Percentiles rank a stretch among this genome's conserved stretches.
phyloP scores from a whole-genome alignment of 2,113 vertebrate genomes.

The Sorex fumeus region DNA sequence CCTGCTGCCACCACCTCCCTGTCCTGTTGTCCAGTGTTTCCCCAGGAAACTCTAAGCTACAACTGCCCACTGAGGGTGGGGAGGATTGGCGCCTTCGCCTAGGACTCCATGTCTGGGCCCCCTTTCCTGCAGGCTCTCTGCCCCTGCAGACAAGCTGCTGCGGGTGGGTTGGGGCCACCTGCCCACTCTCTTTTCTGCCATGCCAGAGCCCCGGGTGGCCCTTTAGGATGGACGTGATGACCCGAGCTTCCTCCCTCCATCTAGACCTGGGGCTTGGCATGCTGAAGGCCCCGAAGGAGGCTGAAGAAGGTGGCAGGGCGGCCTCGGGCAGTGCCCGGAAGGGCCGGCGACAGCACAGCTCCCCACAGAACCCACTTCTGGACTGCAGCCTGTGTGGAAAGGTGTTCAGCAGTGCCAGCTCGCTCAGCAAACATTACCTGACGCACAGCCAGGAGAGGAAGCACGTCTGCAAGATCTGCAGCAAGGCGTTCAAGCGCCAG shows the following conservation, averaged over 20 bases:
- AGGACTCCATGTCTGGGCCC: no score
- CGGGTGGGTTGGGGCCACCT: no score
- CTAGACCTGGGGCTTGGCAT: conserved; percentile 72
- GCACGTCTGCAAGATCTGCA: conserved; percentile 87
- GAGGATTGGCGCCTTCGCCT: no score
- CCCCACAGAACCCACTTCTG: conserved; percentile 68
- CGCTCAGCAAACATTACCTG: conserved; percentile 89
- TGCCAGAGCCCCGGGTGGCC: no score
- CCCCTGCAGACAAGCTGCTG: no score
- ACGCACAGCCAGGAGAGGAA: conserved; percentile 88
- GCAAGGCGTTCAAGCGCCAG: conserved; percentile 88
- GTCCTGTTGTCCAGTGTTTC: background rate
- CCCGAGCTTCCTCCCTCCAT: conserved; percentile 19
- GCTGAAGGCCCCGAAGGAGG: conserved; percentile 64
- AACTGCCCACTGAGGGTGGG: background rate
- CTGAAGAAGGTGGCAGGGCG: conserved; percentile 72
- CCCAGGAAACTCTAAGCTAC: background rate
- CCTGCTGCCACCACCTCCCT: no score
- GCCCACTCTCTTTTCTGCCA: no score
- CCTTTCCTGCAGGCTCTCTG: no score
- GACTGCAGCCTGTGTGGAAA: conserved; percentile 88
- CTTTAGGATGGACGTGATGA: no score
- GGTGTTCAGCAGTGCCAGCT: conserved; percentile 86
- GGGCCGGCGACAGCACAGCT: conserved; percentile 74
- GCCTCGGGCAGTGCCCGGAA: conserved; percentile 54